Evolutionary conservation across 2,797 vertebrate species (phyloP).

Genomic region (Aplochiton taeniatus): DNA sequence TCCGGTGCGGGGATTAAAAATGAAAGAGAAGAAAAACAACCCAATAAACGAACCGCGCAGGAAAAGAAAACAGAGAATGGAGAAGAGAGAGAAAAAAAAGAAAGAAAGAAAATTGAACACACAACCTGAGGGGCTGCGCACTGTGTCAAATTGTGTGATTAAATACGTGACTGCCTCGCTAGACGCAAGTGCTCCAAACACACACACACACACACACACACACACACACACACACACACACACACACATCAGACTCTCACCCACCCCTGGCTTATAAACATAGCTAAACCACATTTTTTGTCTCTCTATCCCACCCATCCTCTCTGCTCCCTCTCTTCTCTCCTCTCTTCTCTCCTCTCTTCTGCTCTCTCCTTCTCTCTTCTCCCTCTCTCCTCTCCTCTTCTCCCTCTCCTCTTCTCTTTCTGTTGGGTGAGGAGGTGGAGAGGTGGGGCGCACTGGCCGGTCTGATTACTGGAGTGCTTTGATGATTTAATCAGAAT

Average conservation of each 20-base stretch:
- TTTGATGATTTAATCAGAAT: conserved; percentile 45
- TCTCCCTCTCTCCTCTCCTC: neutral
- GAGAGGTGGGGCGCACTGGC: conserved; percentile 1
- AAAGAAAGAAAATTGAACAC: conserved; percentile 54
- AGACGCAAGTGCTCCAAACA: conserved; percentile 60
- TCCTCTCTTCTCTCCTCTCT: neutral
- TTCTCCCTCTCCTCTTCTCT: conserved; percentile 15
- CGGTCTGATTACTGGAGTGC: conserved; percentile 32
- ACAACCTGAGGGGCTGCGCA: conserved; percentile 69
- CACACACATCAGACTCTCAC: neutral
- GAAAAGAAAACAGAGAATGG: conserved; percentile 29
- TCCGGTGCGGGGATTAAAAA: conserved; percentile 65
- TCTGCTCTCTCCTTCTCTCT: neutral
- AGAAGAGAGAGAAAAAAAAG: conserved; percentile 11
- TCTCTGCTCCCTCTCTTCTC: neutral
- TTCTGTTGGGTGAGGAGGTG: conserved; percentile 13
- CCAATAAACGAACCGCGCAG: conserved; percentile 55
- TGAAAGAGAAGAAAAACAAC: conserved; percentile 63
- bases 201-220: neutral
- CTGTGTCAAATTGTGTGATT: conserved; percentile 77
- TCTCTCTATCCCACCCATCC: neutral
- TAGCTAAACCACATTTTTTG: neutral
- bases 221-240: neutral
- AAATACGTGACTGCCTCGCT: conserved; percentile 75
- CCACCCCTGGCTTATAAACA: neutral